These are phyloP conservation scores for Phycodurus eques DNA, from an alignment of 2,113 vertebrate species.

Conservation along the genomic window DNA sequence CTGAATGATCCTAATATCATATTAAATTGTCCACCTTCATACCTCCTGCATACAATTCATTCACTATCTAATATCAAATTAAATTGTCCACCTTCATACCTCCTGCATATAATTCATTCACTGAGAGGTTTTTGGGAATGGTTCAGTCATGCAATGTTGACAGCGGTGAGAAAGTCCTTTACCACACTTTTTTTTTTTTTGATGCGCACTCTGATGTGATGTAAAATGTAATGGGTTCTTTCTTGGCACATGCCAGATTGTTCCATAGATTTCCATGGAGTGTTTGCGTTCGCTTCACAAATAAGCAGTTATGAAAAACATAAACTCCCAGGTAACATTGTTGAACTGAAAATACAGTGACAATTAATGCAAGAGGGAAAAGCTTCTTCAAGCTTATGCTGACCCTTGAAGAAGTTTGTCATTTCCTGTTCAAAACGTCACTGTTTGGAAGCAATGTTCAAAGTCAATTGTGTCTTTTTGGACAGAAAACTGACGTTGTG, in stretches of 20 bases:
- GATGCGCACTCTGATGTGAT: background rate
- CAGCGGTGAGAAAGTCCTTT: no score
- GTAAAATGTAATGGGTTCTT: background rate
- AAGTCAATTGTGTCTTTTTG: conserved; percentile 55
- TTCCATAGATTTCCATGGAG: background rate
- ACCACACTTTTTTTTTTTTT: background rate
- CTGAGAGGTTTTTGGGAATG: background rate
- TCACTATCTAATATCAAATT: background rate
- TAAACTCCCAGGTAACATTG: background rate
- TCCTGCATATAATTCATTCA: background rate
- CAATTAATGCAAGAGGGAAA: conserved; percentile 17
- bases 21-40: background rate
- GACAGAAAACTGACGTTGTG: conserved; percentile 68
- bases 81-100: background rate
- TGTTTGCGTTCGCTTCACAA: background rate
- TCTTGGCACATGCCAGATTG: background rate
- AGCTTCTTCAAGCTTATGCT: conserved; percentile 16
- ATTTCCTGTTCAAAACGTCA: conserved; percentile 34
- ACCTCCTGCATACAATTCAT: background rate
- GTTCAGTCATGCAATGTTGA: no score
- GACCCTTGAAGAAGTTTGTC: conserved; percentile 31
- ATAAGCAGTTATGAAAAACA: conserved; percentile 11
- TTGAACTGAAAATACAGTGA: conserved; percentile 12
- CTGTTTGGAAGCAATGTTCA: conserved; percentile 38
- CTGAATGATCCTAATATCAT: background rate